A percentile compares a stretch with the other conserved stretches of the same genome.
These are phyloP conservation scores for Formica exsecta DNA, from an alignment of 1,140 invertebrate species.

Conservation along the genomic window DNA sequence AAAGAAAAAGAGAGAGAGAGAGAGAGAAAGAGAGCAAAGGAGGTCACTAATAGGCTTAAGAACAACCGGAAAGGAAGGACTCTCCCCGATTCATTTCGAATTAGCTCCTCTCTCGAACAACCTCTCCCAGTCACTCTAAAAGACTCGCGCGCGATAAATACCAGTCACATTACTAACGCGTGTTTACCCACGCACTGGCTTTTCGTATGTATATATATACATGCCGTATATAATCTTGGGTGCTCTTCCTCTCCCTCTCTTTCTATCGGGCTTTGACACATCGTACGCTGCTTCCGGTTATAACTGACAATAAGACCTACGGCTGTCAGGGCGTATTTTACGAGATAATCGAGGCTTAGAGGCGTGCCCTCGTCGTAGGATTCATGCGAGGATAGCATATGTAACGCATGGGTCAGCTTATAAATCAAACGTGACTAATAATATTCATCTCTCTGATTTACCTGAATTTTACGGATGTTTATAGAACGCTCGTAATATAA, in stretches of 20 bases:
- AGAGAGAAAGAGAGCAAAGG: constrained; percentile 60
- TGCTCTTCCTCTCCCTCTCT: background rate
- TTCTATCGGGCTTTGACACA: background rate
- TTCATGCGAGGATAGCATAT: background rate
- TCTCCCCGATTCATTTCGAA: constrained; percentile 71
- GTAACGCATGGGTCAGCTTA: background rate
- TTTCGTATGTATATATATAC: constrained; percentile 57
- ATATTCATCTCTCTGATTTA: constrained; percentile 30
- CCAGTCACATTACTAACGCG: constrained; percentile 75
- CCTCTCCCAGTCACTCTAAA: constrained; percentile 31
- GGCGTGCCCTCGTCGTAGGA: constrained; percentile 7
- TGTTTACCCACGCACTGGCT: constrained; percentile 75
- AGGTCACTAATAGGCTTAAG: constrained; percentile 74
- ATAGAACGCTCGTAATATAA: constrained; percentile 43
- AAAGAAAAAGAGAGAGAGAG: background rate
- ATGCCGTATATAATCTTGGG: constrained; percentile 45
- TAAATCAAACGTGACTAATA: constrained; percentile 5
- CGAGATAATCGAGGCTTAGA: constrained; percentile 74
- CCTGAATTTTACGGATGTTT: constrained; percentile 71
- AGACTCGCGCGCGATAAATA: constrained; percentile 71
- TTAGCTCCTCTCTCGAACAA: constrained; percentile 39
- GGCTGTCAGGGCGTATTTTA: constrained; percentile 70
- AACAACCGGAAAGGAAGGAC: constrained; percentile 69
- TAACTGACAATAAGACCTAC: constrained; percentile 60
- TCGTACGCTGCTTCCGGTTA: constrained; percentile 68